Base-by-base conservation (phyloP, 2,888 invertebrate genomes). In the Lasioglossum leucozonium region DNA sequence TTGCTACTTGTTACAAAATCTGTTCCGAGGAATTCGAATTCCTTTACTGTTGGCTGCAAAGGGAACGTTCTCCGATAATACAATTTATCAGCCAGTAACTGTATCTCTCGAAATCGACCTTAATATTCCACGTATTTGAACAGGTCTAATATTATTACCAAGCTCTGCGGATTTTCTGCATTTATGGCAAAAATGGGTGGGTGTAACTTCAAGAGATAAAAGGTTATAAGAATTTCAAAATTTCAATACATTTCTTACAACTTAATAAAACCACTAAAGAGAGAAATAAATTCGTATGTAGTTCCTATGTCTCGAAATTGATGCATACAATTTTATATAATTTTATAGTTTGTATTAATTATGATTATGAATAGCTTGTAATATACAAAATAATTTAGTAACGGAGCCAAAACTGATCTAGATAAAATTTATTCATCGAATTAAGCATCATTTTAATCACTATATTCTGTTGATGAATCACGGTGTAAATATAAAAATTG, bases 1-100 rank as follows among this genome's bases (percentile, higher is more conserved):
- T 83, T 40, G 65, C 77, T 58, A 37, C 65, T 81, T 83, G 72
- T 67, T 73, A 77, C 77, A 34, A 58, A 67, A 58, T 58, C 62
- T 37, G 72, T 30, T n/a, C 44, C 34, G 42, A 72, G 75, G 42
- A 76, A 81, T 42, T 83, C 72, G n/a, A 73, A 67, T 42, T 67
- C n/a, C 67, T n/a, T 34, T 65, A 34, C n/a, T 4, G 16, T 37
- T 18, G n/a, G n/a, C 26, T 37, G 73, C 42, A 13, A 40, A 4
- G 11, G 47, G 26, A 62, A 72, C 42, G 37, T 42, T 72, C 44
- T 44, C n/a, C 69, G 40, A 69, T 69, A 40, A 22, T 40, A 37
- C n/a, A 40, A 69, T 69, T 69, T 69, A 37, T 69, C 22, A 69
- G n/a, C 10, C 40, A 8, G 18, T 37, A 69, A 34, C 34, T 34